Evolutionary conservation across 2,888 invertebrate species (phyloP).

Genomic region (Drosophila diplacantha): DNA sequence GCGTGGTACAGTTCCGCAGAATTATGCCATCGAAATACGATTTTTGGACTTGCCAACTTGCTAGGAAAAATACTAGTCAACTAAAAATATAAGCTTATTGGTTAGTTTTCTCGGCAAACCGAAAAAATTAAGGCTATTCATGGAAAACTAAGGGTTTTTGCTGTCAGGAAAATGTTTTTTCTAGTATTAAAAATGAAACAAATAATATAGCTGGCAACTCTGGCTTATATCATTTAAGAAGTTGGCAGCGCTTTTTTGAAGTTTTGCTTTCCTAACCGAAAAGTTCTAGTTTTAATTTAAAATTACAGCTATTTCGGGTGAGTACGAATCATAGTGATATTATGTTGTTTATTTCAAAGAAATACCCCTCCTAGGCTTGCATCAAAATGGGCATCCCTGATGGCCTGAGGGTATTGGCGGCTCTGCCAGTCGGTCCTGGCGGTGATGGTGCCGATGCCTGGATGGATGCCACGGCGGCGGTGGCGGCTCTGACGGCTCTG

Average conservation of each 20-base stretch:
- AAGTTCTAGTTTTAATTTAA: no score
- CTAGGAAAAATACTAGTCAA: background rate
- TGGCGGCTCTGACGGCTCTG: slow-evolving; percentile 67
- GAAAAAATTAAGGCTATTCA: background rate
- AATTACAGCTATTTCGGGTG: no score
- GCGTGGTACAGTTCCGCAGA: background rate
- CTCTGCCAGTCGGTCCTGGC: slow-evolving; percentile 7
- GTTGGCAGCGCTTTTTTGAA: background rate
- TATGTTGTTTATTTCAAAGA: no score
- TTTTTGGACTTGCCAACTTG: background rate
- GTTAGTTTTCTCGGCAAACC: background rate
- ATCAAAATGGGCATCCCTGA: slow-evolving; percentile 1
- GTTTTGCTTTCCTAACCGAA: background rate
- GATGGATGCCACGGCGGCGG: slow-evolving; percentile 45
- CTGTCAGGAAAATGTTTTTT: no score
- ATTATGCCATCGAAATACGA: no score
- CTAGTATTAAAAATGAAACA: no score
- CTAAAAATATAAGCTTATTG: background rate
- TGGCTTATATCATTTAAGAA: no score
- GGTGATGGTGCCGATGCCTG: slow-evolving; percentile 17
- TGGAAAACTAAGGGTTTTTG: background rate
- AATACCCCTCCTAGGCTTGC: background rate
- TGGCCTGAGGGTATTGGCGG: slow-evolving; percentile 1
- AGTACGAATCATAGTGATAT: no score
- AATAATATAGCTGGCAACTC: background rate